Evolutionary conservation across 2,797 vertebrate species (phyloP).

Genomic region (Capromys pilorides): DNA sequence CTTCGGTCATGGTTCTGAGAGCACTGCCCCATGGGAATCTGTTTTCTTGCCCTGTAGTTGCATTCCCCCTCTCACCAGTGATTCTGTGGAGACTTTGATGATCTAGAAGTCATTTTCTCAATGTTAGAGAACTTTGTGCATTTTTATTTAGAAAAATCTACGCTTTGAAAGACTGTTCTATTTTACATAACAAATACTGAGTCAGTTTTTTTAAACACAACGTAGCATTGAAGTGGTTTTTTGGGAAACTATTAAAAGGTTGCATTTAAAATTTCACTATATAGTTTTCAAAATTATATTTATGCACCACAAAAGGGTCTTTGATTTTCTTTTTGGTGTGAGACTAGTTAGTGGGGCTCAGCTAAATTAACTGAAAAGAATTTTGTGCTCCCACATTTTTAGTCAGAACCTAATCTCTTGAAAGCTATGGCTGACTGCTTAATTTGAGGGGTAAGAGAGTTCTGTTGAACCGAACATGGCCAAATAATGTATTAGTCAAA

Average conservation of each 20-base stretch:
- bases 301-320: constrained; percentile 21
- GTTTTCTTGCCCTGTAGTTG: background rate
- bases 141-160: constrained; percentile 56
- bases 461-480: constrained; percentile 49
- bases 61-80: background rate
- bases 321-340: constrained; percentile 11
- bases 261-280: constrained; percentile 51
- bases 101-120: constrained; percentile 8
- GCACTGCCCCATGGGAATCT: background rate
- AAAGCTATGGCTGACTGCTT: constrained; percentile 58
- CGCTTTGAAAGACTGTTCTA: background rate
- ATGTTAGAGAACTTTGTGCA: constrained; percentile 35
- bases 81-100: constrained; percentile 34
- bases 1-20: background rate
- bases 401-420: constrained; percentile 54
- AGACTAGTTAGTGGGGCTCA: background rate
- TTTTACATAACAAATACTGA: constrained; percentile 42
- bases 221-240: background rate
- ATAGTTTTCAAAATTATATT: constrained; percentile 2
- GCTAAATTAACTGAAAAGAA: background rate
- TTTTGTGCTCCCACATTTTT: constrained; percentile 39
- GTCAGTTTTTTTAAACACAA: constrained; percentile 47
- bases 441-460: constrained; percentile 54
- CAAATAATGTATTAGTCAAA: constrained; percentile 61
- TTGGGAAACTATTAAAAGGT: constrained; percentile 29